Evolutionary conservation across 2,797 vertebrate species (phyloP).

Genomic region (Pteronotus mesoamericanus): DNA sequence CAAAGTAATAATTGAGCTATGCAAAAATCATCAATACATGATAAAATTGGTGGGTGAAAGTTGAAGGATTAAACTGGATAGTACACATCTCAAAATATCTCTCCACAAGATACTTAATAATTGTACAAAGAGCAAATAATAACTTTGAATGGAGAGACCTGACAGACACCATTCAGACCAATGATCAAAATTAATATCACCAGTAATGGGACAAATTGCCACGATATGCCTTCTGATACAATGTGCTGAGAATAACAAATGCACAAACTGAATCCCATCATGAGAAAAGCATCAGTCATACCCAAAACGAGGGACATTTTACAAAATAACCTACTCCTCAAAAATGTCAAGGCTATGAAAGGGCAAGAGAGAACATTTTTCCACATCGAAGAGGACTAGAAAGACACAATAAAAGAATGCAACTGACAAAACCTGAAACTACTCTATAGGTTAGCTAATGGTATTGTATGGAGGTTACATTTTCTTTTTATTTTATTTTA

Average conservation of each 20-base stretch:
- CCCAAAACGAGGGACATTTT: not conserved
- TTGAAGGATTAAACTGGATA: not conserved
- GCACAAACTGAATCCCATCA: not conserved
- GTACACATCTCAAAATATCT: not conserved
- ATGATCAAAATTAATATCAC: not conserved
- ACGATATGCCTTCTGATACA: not conserved
- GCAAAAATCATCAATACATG: not conserved
- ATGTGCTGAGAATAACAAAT: not conserved
- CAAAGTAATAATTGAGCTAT: not conserved
- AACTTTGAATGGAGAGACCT: not conserved
- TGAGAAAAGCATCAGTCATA: not conserved
- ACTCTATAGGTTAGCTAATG: not conserved
- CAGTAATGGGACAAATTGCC: not conserved
- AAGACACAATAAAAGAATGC: accelerated
- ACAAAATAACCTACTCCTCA: not conserved
- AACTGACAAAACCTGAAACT: not conserved
- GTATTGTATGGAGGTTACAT: not conserved
- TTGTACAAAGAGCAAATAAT: not conserved
- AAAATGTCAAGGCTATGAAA: constrained; percentile 29
- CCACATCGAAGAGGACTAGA: not conserved
- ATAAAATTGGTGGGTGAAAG: not conserved
- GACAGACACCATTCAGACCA: not conserved
- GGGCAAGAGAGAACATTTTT: not conserved
- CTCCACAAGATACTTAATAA: not conserved
- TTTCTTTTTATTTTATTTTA: not conserved